Evolutionary conservation across 92 coral and sea anemone genomes (phyloP).

Genomic region (Porites rus): DNA sequence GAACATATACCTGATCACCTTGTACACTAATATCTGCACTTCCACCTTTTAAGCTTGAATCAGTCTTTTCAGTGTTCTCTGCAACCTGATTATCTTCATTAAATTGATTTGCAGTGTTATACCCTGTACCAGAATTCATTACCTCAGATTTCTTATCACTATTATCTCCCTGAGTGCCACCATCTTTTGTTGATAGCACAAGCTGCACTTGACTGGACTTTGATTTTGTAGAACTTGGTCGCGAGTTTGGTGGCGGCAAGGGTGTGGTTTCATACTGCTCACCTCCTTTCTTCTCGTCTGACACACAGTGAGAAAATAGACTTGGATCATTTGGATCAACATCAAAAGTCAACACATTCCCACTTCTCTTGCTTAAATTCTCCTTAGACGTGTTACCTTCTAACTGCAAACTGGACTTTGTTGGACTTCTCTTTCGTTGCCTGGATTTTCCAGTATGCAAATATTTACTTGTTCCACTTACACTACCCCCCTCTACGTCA

Average conservation of each 20-base stretch:
- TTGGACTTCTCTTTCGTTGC: slow-evolving; percentile 24
- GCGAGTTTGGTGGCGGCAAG: slow-evolving; percentile 85
- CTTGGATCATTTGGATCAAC: slow-evolving; percentile 83
- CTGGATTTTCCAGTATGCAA: slow-evolving; percentile 53
- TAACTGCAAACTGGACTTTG: neutral
- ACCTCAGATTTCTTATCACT: neutral
- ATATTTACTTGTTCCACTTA: slow-evolving; percentile 48
- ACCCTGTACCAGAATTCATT: neutral
- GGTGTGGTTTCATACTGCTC: slow-evolving; percentile 55
- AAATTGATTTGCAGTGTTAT: neutral
- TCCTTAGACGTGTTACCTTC: neutral
- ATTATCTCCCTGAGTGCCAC: too few relatives aligned
- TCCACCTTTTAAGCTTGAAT: neutral
- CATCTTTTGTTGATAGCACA: neutral
- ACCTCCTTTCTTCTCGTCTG: slow-evolving; percentile 20
- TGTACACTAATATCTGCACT: neutral
- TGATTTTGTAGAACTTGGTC: slow-evolving; percentile 66
- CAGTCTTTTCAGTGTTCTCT: neutral
- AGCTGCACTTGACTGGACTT: slow-evolving; percentile 6
- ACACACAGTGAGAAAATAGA: slow-evolving; percentile 70
- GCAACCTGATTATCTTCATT: neutral
- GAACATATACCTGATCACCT: neutral
- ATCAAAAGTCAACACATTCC: slow-evolving; percentile 73
- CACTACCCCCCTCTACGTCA: slow-evolving; percentile 21
- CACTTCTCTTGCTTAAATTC: slow-evolving; percentile 16